Evolutionary conservation across 2,888 invertebrate species (phyloP).

Genomic region (Callinectes sapidus): DNA sequence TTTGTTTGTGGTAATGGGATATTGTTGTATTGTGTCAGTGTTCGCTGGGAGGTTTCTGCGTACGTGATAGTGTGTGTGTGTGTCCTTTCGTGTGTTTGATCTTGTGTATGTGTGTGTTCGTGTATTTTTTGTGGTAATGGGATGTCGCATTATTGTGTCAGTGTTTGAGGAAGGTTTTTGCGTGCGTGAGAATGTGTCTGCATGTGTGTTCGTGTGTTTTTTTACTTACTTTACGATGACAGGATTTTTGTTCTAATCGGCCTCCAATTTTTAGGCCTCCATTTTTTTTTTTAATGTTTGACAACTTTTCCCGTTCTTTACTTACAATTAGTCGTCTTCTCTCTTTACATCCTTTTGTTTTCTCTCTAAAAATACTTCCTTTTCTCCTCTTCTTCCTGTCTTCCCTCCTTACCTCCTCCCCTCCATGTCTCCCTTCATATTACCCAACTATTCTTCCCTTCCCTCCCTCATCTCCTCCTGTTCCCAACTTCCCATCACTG

Average conservation of each 20-base stretch:
- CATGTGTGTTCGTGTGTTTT: not conserved
- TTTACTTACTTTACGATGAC: not conserved
- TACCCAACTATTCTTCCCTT: not conserved
- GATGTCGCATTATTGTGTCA: no score
- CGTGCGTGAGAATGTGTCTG: no score
- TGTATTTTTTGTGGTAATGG: no score
- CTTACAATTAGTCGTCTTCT: not conserved
- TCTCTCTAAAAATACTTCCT: not conserved
- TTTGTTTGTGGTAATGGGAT: no score
- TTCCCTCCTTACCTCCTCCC: not conserved
- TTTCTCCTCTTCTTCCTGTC: not conserved
- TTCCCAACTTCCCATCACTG: not conserved
- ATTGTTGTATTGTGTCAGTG: no score
- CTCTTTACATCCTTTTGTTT: conserved; percentile 7
- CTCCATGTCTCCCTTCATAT: not conserved
- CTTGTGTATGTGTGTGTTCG: no score
- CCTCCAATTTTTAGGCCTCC: not conserved
- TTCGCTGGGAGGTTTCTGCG: no score
- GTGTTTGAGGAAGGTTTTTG: no score
- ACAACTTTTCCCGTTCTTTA: not conserved
- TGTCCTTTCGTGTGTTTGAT: no score
- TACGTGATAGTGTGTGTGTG: no score
- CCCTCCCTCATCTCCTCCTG: not conserved
- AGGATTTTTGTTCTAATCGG: not conserved
- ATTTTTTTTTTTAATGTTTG: not conserved